phyloP scores from a whole-genome alignment of 2,797 vertebrate species.

The Columba guinea region DNA sequence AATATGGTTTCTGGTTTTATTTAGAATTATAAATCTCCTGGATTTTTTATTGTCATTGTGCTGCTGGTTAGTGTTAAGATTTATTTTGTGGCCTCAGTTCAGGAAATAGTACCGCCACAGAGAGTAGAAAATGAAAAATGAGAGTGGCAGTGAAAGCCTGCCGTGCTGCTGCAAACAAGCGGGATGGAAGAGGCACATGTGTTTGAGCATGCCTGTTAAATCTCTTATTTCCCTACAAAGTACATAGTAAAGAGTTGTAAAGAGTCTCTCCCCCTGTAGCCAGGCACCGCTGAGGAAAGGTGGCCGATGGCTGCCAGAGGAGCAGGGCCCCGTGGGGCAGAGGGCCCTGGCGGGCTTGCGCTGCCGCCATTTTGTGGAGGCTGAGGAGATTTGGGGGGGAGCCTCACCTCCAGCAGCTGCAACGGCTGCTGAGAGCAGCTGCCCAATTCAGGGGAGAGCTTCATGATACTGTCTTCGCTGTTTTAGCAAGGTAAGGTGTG shows the following conservation, averaged over 20 bases:
- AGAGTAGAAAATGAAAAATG: background rate
- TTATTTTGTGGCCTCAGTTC: background rate
- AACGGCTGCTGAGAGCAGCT: background rate
- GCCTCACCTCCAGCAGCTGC: fast-evolving
- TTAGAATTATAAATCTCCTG: background rate
- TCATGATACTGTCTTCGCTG: fast-evolving
- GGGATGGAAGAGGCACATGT: background rate
- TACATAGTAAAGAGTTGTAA: background rate
- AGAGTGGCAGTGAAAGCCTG: background rate
- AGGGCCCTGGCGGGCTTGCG: fast-evolving
- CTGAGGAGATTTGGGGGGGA: fast-evolving
- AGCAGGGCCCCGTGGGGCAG: background rate
- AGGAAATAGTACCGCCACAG: background rate
- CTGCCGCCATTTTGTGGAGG: background rate
- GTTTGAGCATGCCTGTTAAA: background rate
- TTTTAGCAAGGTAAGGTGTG: fast-evolving
- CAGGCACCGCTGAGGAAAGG: fast-evolving
- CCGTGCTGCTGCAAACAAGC: background rate
- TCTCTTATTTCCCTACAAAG: background rate
- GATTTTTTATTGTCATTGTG: background rate
- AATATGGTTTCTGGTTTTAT: background rate
- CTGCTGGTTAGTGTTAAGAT: background rate
- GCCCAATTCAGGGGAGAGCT: background rate
- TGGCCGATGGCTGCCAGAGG: fast-evolving
- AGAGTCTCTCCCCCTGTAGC: background rate